Percentiles rank a stretch among this genome's conserved stretches.
Evolutionary conservation across 2,888 invertebrate species (phyloP).

Genomic region (Heliconius aoede): DNA sequence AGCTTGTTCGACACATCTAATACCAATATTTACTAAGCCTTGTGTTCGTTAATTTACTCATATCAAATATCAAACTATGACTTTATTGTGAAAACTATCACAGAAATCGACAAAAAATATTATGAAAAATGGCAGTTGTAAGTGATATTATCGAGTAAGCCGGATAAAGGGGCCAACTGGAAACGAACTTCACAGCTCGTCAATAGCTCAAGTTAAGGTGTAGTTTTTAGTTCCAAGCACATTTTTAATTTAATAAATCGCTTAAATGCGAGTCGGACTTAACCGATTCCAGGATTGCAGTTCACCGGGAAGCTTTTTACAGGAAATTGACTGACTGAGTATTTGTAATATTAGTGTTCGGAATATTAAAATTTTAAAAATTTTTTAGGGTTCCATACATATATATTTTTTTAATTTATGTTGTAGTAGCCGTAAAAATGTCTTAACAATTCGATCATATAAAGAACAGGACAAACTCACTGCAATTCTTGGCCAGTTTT

Average conservation of each 20-base stretch:
- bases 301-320: too few relatives aligned
- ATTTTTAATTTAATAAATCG: too few relatives aligned
- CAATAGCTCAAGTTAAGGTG: not conserved
- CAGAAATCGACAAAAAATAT: too few relatives aligned
- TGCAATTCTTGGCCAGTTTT: not conserved
- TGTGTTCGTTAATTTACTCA: slow-evolving; percentile 22
- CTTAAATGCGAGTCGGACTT: too few relatives aligned
- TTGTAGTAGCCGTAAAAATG: not conserved
- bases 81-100: too few relatives aligned
- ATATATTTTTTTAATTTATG: not conserved
- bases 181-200: too few relatives aligned
- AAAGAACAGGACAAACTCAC: not conserved
- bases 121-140: too few relatives aligned
- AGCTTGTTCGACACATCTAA: slow-evolving; percentile 29
- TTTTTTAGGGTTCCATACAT: too few relatives aligned
- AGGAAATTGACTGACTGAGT: too few relatives aligned
- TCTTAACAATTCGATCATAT: not conserved
- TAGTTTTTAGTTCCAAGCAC: not conserved
- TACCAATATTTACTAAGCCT: slow-evolving; percentile 22
- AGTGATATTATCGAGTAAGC: not conserved
- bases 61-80: slow-evolving; percentile 3
- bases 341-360: too few relatives aligned
- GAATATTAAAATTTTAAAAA: too few relatives aligned
- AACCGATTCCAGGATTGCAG: too few relatives aligned
- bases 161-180: not conserved